Conservation (phyloP, 2,888 invertebrate species). For the Phoronis australis region DNA sequence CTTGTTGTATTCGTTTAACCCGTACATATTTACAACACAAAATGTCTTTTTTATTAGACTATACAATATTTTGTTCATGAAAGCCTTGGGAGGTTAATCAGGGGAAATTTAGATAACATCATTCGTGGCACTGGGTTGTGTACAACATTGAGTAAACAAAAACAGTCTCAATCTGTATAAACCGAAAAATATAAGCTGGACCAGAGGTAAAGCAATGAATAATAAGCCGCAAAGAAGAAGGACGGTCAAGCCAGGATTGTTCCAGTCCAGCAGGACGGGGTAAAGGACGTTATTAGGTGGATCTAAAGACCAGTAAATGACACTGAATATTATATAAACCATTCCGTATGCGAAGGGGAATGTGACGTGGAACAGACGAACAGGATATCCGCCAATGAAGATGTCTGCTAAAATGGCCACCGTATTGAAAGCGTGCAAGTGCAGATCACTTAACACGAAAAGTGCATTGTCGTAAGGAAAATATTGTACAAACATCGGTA, state of each 20-base stretch:
- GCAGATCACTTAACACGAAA: conserved; percentile 18
- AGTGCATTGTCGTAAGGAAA: neutral
- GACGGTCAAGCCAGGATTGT: conserved; percentile 23
- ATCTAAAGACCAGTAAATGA: conserved; percentile 33
- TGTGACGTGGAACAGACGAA: conserved; percentile 29
- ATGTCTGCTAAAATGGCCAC: conserved; percentile 27
- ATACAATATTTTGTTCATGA: too few relatives aligned
- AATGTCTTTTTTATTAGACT: too few relatives aligned
- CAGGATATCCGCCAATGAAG: conserved; percentile 25
- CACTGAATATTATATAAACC: conserved; percentile 25
- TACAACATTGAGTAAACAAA: too few relatives aligned
- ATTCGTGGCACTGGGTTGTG: too few relatives aligned
- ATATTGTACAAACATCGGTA: conserved; percentile 11
- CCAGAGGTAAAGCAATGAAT: too few relatives aligned
- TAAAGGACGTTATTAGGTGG: conserved; percentile 35
- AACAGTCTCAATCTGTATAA: too few relatives aligned
- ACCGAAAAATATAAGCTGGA: too few relatives aligned
- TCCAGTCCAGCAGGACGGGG: conserved; percentile 39
- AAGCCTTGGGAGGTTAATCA: too few relatives aligned
- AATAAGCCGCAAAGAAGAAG: conserved; percentile 16
- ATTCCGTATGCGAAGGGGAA: conserved; percentile 26
- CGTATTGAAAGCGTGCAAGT: conserved; percentile 31
- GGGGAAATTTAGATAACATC: too few relatives aligned
- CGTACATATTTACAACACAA: too few relatives aligned
- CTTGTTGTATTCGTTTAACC: too few relatives aligned